Evolutionary conservation across 1,140 invertebrate species (phyloP).

Genomic region (Neoseiulus cucumeris): DNA sequence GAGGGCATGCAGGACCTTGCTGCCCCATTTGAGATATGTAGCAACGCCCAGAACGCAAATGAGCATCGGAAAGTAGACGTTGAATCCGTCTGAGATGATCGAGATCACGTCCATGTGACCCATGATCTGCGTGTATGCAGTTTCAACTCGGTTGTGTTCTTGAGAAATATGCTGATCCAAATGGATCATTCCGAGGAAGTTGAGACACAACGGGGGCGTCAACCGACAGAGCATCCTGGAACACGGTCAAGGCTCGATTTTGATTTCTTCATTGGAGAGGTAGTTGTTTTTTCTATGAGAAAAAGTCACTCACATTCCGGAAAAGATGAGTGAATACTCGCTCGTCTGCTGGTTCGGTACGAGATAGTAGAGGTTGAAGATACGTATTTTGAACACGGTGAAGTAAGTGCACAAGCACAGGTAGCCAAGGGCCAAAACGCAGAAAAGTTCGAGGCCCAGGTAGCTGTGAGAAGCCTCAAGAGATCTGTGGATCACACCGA

Average conservation of each 20-base stretch:
- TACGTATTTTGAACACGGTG: constrained; percentile 82
- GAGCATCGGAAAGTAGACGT: constrained; percentile 95
- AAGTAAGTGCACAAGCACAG: constrained; percentile 93
- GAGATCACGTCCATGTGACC: constrained; percentile 96
- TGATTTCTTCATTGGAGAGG: no score
- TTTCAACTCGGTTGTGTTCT: constrained; percentile 47
- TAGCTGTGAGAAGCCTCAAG: neutral
- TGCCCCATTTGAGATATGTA: constrained; percentile 86
- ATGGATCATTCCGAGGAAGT: constrained; percentile 90
- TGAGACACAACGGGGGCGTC: constrained; percentile 93
- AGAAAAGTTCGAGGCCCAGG: constrained; percentile 38
- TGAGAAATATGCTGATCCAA: constrained; percentile 92
- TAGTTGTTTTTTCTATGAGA: no score
- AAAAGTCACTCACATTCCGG: constrained; percentile 47
- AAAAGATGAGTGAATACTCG: constrained; percentile 95
- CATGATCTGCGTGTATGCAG: constrained; percentile 88
- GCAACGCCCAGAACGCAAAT: constrained; percentile 80
- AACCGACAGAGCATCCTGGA: constrained; percentile 77
- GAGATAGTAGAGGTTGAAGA: constrained; percentile 91
- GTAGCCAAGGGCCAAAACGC: constrained; percentile 73
- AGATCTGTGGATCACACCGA: constrained; percentile 50
- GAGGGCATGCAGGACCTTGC: constrained; percentile 53
- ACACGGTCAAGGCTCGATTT: neutral
- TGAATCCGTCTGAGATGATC: constrained; percentile 92
- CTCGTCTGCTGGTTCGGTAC: constrained; percentile 94